phyloP scores from a whole-genome alignment of 2,797 vertebrate genomes.

The Artibeus jamaicensis region DNA sequence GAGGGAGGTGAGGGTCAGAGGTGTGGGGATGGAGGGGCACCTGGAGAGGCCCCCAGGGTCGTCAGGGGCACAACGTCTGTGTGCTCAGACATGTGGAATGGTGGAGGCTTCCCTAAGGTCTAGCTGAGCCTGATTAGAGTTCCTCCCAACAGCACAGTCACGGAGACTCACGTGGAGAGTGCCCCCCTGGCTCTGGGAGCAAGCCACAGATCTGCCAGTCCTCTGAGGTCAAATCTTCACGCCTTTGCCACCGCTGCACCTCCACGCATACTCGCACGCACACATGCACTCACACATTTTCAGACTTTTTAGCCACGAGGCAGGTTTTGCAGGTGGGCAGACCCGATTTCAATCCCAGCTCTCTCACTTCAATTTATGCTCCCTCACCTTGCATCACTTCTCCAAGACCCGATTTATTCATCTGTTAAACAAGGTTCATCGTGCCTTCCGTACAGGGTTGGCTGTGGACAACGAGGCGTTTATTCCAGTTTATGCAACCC shows the following conservation, averaged over 20 bases:
- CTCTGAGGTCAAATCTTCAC: background rate
- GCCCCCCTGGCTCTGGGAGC: background rate
- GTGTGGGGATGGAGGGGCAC: background rate
- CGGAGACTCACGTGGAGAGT: background rate
- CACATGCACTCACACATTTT: too few species aligned
- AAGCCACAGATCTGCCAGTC: background rate
- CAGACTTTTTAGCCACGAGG: background rate
- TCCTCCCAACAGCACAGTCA: background rate
- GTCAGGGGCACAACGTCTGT: background rate
- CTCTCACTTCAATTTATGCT: too few species aligned
- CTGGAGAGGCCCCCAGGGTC: too few species aligned
- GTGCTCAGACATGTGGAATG: background rate
- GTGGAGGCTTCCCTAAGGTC: background rate
- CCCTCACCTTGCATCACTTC: background rate
- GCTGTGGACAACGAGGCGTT: background rate
- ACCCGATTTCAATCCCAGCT: background rate
- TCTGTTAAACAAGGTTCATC: background rate
- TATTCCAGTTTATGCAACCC: background rate
- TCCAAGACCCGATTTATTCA: background rate
- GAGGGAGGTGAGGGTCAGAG: background rate
- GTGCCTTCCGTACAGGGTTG: background rate
- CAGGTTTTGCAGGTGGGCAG: background rate
- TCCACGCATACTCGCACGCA: fast-evolving
- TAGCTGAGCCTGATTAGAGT: background rate
- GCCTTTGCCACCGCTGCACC: too few species aligned